Base-by-base conservation (phyloP, 2,113 vertebrate genomes). In the Seriola aureovittata region DNA sequence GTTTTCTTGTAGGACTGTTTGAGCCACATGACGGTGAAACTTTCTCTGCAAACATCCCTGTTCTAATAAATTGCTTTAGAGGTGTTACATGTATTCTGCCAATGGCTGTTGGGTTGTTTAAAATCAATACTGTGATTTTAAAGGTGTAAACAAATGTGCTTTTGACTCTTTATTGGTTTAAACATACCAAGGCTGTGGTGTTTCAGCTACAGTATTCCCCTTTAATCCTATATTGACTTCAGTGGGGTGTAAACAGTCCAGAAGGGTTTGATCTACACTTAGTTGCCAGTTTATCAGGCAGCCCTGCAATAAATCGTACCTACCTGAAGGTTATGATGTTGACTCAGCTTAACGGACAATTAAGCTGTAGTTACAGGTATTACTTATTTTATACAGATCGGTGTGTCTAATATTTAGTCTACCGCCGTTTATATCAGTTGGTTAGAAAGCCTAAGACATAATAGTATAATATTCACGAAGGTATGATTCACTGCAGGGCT, bases 41-140 rank as follows among this genome's bases (percentile, higher is more conserved):
- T 86, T 91, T 88, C 76, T 94, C 90, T 94, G 92, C 93, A 93
- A 94, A 94, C 93, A 93, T 95, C 95, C 93, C 93, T 94, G 94
- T 94, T 95, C 93, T 93, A 95, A 95, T 95, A 95, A 96, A 95
- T 89, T 88, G 90, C 94, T 93, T 93, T 94, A 93, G 94, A 95
- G 91, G 93, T 95, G 94, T 95, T 92, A 90, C 68, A 77, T 93
- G 90, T 94, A 71, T 57, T 80, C 91, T 89, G 81, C 71, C 73
- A 62, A 25, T 78, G 72, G 76, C 87, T 90, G 82, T 88, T 85
- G 77, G 86, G 71, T 89, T 90, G 88, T 86, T 92, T 88, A 70
- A 81, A 89, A 80, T 93, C 89, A 85, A 64, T 83, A 80, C 81
- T 92, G 88, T 91, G 87, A 88, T 85, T 93, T 90, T 87, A 85